phyloP scores from a whole-genome alignment of 2,888 invertebrate genomes.

The Dryadula phaetusa region DNA sequence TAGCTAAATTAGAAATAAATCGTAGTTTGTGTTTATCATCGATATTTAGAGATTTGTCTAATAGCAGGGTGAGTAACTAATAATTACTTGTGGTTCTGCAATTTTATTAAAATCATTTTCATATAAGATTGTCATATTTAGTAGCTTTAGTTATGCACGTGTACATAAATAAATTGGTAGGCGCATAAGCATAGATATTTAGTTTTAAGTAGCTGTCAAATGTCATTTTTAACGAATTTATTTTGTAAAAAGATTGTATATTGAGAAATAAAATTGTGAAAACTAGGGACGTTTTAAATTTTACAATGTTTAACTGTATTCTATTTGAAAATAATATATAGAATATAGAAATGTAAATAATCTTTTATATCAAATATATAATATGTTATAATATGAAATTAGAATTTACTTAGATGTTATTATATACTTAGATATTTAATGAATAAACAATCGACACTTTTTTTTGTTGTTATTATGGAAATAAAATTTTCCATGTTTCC shows the following conservation, averaged over 20 bases:
- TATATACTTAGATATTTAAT: not conserved
- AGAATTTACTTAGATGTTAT: not conserved
- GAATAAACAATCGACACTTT: not conserved
- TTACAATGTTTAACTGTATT: not conserved
- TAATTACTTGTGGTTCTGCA: constrained; percentile 49
- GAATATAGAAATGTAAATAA: not conserved
- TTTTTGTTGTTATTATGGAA: not conserved
- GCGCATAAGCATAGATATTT: constrained; percentile 54
- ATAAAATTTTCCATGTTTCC: not conserved
- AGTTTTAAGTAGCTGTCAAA: constrained; percentile 70
- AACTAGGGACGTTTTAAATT: not conserved
- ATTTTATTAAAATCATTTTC: constrained; percentile 57
- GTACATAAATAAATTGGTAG: constrained; percentile 56
- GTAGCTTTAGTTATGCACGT: constrained; percentile 66
- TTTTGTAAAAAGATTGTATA: constrained; percentile 29
- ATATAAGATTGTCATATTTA: constrained; percentile 63
- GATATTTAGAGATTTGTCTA: constrained; percentile 78
- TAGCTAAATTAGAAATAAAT: constrained; percentile 85
- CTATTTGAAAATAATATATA: not conserved
- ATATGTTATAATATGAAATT: not conserved
- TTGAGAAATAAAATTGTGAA: not conserved
- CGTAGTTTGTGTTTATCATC: constrained; percentile 83
- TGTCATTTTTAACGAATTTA: constrained; percentile 62
- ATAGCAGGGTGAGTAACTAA: constrained; percentile 75
- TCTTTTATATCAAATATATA: not conserved